These are phyloP conservation scores for Potamilus streckersoni DNA, from an alignment of 1,140 invertebrate species.

Conservation along the genomic window DNA sequence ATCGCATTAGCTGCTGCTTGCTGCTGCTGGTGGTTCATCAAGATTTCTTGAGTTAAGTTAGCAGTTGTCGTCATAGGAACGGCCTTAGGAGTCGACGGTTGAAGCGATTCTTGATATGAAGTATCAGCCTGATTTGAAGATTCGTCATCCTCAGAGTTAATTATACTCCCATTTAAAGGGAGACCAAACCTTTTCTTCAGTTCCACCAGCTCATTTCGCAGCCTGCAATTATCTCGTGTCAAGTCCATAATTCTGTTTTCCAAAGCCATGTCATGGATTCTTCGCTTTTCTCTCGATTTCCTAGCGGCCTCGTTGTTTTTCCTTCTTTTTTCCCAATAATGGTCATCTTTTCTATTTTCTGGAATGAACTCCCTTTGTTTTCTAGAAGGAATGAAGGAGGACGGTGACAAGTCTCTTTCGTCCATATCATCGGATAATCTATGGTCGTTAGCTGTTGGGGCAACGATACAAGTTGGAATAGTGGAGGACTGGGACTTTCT, in stretches of 20 bases:
- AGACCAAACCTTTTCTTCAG: slow-evolving; percentile 95
- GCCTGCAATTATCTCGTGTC: slow-evolving; percentile 92
- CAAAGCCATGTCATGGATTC: slow-evolving; percentile 96
- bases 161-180: slow-evolving; percentile 44
- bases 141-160: slow-evolving; percentile 23
- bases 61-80: not conserved
- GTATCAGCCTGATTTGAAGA: not conserved
- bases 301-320: slow-evolving; percentile 97
- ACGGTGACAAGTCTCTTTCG: slow-evolving; percentile 5
- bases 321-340: slow-evolving; percentile 94
- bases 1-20: not conserved
- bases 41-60: not conserved
- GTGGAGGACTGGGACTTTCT: too few species aligned
- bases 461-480: slow-evolving; percentile 40
- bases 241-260: slow-evolving; percentile 94
- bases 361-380: slow-evolving; percentile 97
- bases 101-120: not conserved
- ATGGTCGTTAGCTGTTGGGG: slow-evolving; percentile 31
- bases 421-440: slow-evolving; percentile 15
- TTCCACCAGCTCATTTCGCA: slow-evolving; percentile 91
- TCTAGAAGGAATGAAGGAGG: slow-evolving; percentile 64
- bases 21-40: not conserved
- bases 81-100: not conserved
- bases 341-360: slow-evolving; percentile 96
- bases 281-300: slow-evolving; percentile 91